These are phyloP conservation scores for Metacarcinus magister DNA, from an alignment of 2,888 invertebrate species.

Conservation along the genomic window DNA sequence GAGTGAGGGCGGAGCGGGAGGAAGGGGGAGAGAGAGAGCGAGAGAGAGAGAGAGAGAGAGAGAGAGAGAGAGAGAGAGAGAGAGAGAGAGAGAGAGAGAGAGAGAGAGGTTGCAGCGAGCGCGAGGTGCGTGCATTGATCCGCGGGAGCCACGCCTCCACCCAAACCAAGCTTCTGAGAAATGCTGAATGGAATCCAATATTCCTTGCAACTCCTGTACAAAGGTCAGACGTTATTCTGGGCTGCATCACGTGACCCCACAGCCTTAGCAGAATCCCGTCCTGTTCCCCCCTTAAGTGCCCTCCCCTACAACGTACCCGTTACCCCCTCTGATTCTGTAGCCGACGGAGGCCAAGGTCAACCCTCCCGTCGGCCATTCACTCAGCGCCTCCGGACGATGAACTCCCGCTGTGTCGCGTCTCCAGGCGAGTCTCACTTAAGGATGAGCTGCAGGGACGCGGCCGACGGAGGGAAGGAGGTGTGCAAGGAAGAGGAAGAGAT, in stretches of 20 bases:
- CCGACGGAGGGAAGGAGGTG: not conserved
- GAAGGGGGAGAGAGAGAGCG: not conserved
- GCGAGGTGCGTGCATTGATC: slow-evolving; percentile 30
- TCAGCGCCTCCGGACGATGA: slow-evolving; percentile 16
- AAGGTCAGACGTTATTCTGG: slow-evolving; percentile 58
- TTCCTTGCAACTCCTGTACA: not conserved
- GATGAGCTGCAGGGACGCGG: not conserved
- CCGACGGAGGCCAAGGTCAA: slow-evolving; percentile 32
- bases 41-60: not conserved
- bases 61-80: not conserved
- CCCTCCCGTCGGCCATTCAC: slow-evolving; percentile 28
- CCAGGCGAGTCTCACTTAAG: not conserved
- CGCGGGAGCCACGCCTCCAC: not conserved
- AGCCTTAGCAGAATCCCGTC: not conserved
- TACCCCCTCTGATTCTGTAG: not conserved
- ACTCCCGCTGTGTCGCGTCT: not conserved
- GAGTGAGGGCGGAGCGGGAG: not conserved
- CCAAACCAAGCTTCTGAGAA: slow-evolving; percentile 58
- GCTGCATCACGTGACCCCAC: slow-evolving; percentile 49
- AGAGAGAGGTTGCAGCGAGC: not conserved
- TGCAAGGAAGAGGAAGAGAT: not conserved
- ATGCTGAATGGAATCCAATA: slow-evolving; percentile 62
- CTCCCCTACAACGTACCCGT: not conserved
- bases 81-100: slow-evolving; percentile 60
- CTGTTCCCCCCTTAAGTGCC: not conserved